Evolutionary conservation across 2,888 invertebrate species (phyloP).

Genomic region (Lasioglossum vierecki): DNA sequence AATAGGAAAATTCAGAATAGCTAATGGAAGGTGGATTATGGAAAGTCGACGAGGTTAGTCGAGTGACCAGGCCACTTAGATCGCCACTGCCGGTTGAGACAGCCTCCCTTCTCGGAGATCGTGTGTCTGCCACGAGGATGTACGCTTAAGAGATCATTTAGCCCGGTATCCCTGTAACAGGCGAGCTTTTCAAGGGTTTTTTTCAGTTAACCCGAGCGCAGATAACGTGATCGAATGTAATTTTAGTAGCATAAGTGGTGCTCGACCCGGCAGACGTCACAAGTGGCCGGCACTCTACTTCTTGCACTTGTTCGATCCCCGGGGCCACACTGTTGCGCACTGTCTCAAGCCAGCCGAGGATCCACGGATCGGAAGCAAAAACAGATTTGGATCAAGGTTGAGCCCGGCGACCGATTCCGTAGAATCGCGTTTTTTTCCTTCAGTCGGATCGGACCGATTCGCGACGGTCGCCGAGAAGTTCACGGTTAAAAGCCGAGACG

Average conservation of each 20-base stretch:
- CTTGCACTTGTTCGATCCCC: slow-evolving; percentile 78
- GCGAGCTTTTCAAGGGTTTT: slow-evolving; percentile 78
- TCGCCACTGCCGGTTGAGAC: slow-evolving; percentile 4
- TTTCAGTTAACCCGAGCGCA: slow-evolving; percentile 79
- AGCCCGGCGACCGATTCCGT: slow-evolving; percentile 24
- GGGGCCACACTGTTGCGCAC: slow-evolving; percentile 59
- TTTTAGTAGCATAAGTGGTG: slow-evolving; percentile 84
- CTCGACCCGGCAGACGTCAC: slow-evolving; percentile 83
- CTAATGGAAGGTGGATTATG: background rate
- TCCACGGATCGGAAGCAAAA: slow-evolving; percentile 63
- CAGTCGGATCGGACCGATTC: background rate
- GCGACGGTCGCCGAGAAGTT: background rate
- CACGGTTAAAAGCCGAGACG: background rate
- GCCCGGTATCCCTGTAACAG: slow-evolving; percentile 72
- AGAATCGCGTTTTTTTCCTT: slow-evolving; percentile 16
- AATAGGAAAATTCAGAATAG: background rate
- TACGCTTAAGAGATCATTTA: slow-evolving; percentile 75
- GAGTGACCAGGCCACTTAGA: slow-evolving; percentile 13
- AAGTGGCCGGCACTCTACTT: slow-evolving; percentile 78
- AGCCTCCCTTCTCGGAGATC: slow-evolving; percentile 49
- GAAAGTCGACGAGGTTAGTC: slow-evolving; percentile 1
- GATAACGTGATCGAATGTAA: slow-evolving; percentile 83
- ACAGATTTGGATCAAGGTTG: slow-evolving; percentile 72
- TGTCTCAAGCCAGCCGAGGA: slow-evolving; percentile 57
- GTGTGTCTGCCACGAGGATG: slow-evolving; percentile 66